These are phyloP conservation scores for Mactromeris polynyma DNA, from an alignment of 2,888 invertebrate genomes.

Conservation along the genomic window DNA sequence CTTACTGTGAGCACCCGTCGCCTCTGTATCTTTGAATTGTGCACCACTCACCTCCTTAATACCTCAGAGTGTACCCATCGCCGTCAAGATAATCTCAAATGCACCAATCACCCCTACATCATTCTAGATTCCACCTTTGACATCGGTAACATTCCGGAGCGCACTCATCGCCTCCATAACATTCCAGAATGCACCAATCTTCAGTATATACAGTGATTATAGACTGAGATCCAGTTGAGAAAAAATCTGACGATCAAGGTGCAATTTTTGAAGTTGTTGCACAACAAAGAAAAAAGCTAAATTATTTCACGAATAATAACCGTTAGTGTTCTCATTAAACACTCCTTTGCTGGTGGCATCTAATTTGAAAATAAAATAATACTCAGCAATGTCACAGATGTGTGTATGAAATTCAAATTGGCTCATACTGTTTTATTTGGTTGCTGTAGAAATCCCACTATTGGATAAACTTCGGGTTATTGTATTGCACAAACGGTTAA, in stretches of 20 bases:
- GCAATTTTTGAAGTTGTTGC: not conserved
- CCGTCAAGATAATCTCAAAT: too few species aligned
- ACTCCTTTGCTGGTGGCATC: not conserved
- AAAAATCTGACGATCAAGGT: not conserved
- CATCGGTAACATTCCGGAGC: too few species aligned
- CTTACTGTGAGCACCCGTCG: too few species aligned
- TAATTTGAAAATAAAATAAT: conserved; percentile 20
- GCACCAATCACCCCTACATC: too few species aligned
- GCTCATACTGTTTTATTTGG: conserved; percentile 4
- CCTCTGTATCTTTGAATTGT: too few species aligned
- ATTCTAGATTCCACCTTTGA: too few species aligned
- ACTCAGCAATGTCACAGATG: not conserved
- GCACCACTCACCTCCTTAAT: too few species aligned
- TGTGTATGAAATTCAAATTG: conserved; percentile 13
- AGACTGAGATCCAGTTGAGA: too few species aligned
- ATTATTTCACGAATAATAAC: not conserved
- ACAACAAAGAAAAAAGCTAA: not conserved
- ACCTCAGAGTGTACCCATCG: too few species aligned
- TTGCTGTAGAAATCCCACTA: not conserved
- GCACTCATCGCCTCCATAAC: too few species aligned
- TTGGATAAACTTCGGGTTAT: not conserved
- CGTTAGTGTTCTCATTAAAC: not conserved
- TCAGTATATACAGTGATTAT: too few species aligned
- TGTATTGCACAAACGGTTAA: conserved; percentile 18
- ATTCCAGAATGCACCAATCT: too few species aligned